These are phyloP conservation scores for Artibeus lituratus DNA, from an alignment of 2,797 vertebrate genomes.

Conservation along the genomic window DNA sequence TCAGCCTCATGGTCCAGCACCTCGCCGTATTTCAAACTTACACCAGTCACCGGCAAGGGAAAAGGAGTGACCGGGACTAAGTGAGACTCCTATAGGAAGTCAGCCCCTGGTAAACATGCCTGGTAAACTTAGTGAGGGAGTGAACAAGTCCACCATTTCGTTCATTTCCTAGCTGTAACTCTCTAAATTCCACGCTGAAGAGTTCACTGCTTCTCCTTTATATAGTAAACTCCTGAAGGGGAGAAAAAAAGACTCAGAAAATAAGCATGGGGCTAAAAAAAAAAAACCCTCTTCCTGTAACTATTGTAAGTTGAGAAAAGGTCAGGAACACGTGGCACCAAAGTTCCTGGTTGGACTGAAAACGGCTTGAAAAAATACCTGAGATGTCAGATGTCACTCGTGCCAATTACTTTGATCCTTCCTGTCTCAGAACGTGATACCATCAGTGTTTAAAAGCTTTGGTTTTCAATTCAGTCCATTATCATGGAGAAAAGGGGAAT, in stretches of 20 bases:
- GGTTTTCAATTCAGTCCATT: not conserved
- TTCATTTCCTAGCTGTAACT: not conserved
- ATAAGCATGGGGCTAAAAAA: not conserved
- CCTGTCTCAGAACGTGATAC: not conserved
- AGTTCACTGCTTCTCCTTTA: not conserved
- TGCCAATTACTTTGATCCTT: slow-evolving; percentile 10
- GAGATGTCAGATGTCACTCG: not conserved
- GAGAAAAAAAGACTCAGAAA: not conserved
- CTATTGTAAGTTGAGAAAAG: not conserved
- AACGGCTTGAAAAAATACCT: not conserved
- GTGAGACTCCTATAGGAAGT: not conserved
- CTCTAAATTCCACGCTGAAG: not conserved
- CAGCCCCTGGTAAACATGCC: not conserved
- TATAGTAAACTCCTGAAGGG: not conserved
- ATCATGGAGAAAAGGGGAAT: slow-evolving; percentile 33
- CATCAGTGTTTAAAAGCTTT: slow-evolving; percentile 55
- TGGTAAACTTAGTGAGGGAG: not conserved
- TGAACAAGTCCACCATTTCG: not conserved
- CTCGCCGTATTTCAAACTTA: not conserved
- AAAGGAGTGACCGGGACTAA: not conserved
- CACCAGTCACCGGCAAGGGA: not conserved
- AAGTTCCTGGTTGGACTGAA: not conserved
- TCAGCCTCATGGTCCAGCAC: not conserved
- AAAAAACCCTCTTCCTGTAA: not conserved
- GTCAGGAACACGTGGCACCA: not conserved